Conservation (phyloP, 2,113 vertebrate genomes). For the Rutilus rutilus region DNA sequence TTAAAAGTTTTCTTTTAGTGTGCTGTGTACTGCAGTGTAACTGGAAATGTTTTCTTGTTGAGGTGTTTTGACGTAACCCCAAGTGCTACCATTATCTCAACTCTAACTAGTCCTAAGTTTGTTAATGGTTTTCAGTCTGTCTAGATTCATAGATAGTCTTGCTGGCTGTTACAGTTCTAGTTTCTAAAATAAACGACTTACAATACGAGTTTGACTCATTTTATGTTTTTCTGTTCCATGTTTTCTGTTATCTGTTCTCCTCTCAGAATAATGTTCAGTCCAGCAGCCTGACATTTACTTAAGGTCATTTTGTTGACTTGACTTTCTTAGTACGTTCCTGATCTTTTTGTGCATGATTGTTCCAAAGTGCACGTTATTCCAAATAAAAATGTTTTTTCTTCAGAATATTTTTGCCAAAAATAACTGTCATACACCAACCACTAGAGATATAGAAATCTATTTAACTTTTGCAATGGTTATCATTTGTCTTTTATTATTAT, state of each 20-base stretch:
- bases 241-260: constrained; percentile 8
- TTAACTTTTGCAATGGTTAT: neutral
- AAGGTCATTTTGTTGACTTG: constrained; percentile 23
- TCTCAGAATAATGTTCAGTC: neutral
- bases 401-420: neutral
- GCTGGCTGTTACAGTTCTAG: neutral
- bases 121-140: neutral
- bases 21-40: neutral
- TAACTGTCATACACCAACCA: neutral
- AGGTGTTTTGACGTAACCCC: neutral
- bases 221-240: neutral
- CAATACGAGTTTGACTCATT: neutral
- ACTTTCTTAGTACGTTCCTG: neutral
- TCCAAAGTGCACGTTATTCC: neutral
- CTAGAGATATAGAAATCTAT: neutral
- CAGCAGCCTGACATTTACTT: neutral
- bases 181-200: neutral
- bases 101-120: neutral
- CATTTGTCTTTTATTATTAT: neutral
- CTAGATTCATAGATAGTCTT: neutral
- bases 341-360: neutral
- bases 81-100: neutral
- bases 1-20: neutral
- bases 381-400: neutral
- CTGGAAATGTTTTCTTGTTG: neutral